Evolutionary conservation across 2,113 vertebrate genomes (phyloP), one percentile per base, ranked within the genome.

Genomic region (Burhinus bistriatus): DNA sequence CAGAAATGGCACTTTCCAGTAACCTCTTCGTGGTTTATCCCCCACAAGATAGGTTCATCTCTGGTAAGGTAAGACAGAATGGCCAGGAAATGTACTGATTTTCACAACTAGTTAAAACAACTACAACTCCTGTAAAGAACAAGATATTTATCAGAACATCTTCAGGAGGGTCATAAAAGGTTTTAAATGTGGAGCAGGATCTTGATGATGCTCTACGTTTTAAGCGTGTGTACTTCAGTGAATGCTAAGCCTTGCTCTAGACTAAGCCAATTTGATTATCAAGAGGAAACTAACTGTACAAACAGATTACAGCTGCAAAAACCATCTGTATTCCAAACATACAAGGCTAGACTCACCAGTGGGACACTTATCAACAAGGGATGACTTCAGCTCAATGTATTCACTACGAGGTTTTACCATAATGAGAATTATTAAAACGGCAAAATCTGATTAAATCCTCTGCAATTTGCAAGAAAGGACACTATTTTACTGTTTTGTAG

Each of bases 381-480:
- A 79, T 89, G 12, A 82, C 58, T 89, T 69, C 58, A 86, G 34
- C 32, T 87, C 57, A 49, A 0, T n/a, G 22, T 70, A 72, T 75
- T 87, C 71, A 83, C 55, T 79, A 64, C 13, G 42, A 69, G 73
- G 72, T 94, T 95, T 95, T 84, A 77, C 68, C 73, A 83, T 0
- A 20, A 55, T 5, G 3, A 94, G 79, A 93, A 93, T 89, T 80
- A 93, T 58, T 79, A 89, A 92, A 95, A 84, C 29, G 54, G 58
- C 40, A 87, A 87, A 90, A 90, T 89, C 75, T 70, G 80, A 93
- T 93, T 94, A 92, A 97, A 91, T 75, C 51, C 62, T 72, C 75
- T 21, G 40, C 89, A 96, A 32, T 96, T 95, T 91, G 83, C 72
- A 87, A 90, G 49, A 66, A 95, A 83, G 54, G 36, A 65, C 75